Evolutionary conservation across 1,140 invertebrate genomes (phyloP), one percentile per base, ranked within the genome.

Genomic region (Arion vulgaris): DNA sequence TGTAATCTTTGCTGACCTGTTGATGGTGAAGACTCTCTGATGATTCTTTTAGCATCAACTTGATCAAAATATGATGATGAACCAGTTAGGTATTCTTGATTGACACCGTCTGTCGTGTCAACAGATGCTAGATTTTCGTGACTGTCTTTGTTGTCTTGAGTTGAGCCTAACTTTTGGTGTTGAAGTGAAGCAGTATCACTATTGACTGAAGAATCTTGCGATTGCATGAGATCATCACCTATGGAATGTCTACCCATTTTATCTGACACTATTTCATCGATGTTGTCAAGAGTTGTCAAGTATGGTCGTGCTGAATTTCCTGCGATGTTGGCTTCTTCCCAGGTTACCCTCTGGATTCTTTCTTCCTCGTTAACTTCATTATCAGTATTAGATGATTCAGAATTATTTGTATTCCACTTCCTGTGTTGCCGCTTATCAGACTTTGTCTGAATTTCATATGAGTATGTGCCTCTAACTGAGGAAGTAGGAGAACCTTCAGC

Each of bases 401-500:
- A 73, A 15, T 71, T 2, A 23, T 5, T 15, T 32, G 9, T 1
- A 5, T 34, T 71, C 19, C 9, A 36, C 4, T 49, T 13, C n/a
- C 36, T 39, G 4, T 4, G 2, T 73, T 73, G n/a, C 23, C 51
- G 2, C n/a, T n/a, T n/a, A 23, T 57, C 51, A 13, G 62, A 66
- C 2, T 15, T n/a, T 66, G 1, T 66, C 17, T 66, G n/a, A 66
- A 34, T 5, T 9, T 66, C n/a, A 28, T 7, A 11, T 7, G 62
- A 66, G 32, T 66, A 2, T 66, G 19, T 17, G 32, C 7, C 62
- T 66, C 32, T 66, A 66, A 4, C 28, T 32, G 62, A 73, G n/a
- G 38, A 38, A 51, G 49, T 9, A 17, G 78, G 68, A 71, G 41
- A 71, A 32, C 34, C 15, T 69, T 66, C 78, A 79, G 77, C 36